phyloP scores from a whole-genome alignment of 1,140 invertebrate species.

The Laodelphax striatellus region DNA sequence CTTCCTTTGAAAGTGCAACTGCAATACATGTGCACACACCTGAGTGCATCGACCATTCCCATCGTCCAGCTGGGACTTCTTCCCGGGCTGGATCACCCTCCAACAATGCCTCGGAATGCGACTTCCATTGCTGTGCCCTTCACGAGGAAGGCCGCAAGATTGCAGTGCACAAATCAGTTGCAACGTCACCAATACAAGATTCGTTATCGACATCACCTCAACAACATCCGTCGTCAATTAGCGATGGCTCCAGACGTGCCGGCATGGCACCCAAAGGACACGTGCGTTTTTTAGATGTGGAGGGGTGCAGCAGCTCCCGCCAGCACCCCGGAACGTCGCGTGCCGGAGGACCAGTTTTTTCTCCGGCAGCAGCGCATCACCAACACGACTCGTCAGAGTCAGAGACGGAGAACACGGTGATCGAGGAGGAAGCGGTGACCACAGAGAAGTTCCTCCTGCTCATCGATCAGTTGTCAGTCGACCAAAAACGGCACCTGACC shows the following conservation, averaged over 20 bases:
- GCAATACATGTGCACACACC: slow-evolving; percentile 61
- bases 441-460: slow-evolving; percentile 84
- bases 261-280: slow-evolving; percentile 36
- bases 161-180: slow-evolving; percentile 80
- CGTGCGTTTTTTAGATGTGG: slow-evolving; percentile 63
- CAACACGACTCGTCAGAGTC: slow-evolving; percentile 75
- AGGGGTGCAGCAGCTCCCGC: slow-evolving; percentile 34
- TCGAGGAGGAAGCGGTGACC: slow-evolving; percentile 77
- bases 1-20: slow-evolving; percentile 56
- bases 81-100: slow-evolving; percentile 41
- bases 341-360: not conserved
- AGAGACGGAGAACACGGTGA: slow-evolving; percentile 82
- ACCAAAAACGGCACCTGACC: slow-evolving; percentile 79
- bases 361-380: slow-evolving; percentile 22
- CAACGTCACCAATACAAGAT: slow-evolving; percentile 83
- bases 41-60: slow-evolving; percentile 64
- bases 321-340: slow-evolving; percentile 15
- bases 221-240: slow-evolving; percentile 34
- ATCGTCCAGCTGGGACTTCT: slow-evolving; percentile 45
- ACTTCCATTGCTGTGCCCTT: slow-evolving; percentile 88
- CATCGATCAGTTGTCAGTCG: slow-evolving; percentile 82
- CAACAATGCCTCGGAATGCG: slow-evolving; percentile 63
- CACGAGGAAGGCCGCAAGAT: slow-evolving; percentile 85
- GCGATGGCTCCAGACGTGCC: slow-evolving; percentile 29
- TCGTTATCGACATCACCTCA: slow-evolving; percentile 53